Evolutionary conservation across 1,140 invertebrate species (phyloP), one percentile per base, ranked within the genome.

Genomic region (Scaptomyza pallida): DNA sequence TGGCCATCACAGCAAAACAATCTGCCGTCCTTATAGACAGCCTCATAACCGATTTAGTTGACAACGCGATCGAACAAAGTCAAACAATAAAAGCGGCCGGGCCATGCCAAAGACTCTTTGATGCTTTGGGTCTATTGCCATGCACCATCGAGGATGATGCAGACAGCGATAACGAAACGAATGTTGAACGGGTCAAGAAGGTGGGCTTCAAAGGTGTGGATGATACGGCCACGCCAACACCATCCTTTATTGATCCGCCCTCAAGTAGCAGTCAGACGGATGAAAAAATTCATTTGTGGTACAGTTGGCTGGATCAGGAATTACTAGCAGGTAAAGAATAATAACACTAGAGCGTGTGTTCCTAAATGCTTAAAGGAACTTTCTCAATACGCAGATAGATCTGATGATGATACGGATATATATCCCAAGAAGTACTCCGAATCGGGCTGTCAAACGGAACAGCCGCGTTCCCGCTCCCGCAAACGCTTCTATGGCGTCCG

Each of bases 31-130:
- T 85, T 15, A 67, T 85, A 47, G 57, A 86, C 37, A 62, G 37
- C 26, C 45, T 85, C 19, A 86, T 85, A 59, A 45, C 73, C 45
- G 80, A 85, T 45, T 64, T 85, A 64, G 69, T 85, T 10, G 68
- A 67, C 19, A 61, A 85, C 54, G 81, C 59, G 43, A 78, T 77
- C 2, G 61, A 77, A 16, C 47, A 60, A 13, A 37, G 33, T 55
- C 19, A n/a, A 45, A 21, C 17, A 33, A 43, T 35, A 3, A 55
- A 43, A 43, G 23, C 6, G 47, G 6, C 41, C 3, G 51, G 57
- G 30, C 64, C 80, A 41, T 88, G 80, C 16, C 73, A 80, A 61
- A 75, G 43, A 35, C 77, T 85, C 8, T 81, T 70, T 10, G 69
- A 85, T 48, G 63, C 81, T 15, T 54, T 85, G 23, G 80, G 80